Percentiles rank a stretch among this genome's conserved stretches.
Evolutionary conservation across 2,888 invertebrate genomes (phyloP).

Genomic region (Chrysodeixis includens): DNA sequence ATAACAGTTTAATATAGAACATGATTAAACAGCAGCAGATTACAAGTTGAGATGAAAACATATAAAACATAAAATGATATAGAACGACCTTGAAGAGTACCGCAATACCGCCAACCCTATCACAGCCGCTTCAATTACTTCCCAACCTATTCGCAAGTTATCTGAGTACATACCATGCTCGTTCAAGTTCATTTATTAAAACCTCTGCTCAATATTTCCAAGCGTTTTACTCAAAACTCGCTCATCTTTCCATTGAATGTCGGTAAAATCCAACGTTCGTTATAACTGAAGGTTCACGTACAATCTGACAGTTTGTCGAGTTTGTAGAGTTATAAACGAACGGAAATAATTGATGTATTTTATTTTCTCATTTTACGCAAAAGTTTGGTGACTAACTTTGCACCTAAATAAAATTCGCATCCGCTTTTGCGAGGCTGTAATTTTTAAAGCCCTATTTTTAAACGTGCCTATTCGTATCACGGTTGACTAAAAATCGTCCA

Average conservation of each 20-base stretch:
- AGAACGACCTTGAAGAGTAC: constrained; percentile 16
- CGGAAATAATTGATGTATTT: constrained; percentile 55
- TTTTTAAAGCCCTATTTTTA: constrained; percentile 17
- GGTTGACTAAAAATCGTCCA: background rate
- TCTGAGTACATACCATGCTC: constrained; percentile 34
- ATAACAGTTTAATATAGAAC: too few relatives aligned
- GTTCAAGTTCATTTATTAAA: constrained; percentile 48
- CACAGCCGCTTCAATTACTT: constrained; percentile 38
- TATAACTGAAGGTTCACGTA: constrained; percentile 41
- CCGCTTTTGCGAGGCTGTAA: background rate
- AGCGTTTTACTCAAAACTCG: constrained; percentile 45
- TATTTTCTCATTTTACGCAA: constrained; percentile 30
- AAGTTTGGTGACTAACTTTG: background rate
- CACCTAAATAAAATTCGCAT: background rate
- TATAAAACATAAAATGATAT: background rate
- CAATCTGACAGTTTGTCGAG: constrained; percentile 52
- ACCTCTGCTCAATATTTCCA: constrained; percentile 39
- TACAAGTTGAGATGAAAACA: too few relatives aligned
- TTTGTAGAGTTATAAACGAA: constrained; percentile 62
- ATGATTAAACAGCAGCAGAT: too few relatives aligned
- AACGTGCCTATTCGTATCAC: background rate
- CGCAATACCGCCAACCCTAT: constrained; percentile 20
- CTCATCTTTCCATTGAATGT: constrained; percentile 57
- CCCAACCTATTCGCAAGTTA: constrained; percentile 44
- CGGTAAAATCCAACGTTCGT: constrained; percentile 51